These are phyloP conservation scores for Scaptomyza caliginosa DNA, from an alignment of 2,888 invertebrate species.

Conservation along the genomic window DNA sequence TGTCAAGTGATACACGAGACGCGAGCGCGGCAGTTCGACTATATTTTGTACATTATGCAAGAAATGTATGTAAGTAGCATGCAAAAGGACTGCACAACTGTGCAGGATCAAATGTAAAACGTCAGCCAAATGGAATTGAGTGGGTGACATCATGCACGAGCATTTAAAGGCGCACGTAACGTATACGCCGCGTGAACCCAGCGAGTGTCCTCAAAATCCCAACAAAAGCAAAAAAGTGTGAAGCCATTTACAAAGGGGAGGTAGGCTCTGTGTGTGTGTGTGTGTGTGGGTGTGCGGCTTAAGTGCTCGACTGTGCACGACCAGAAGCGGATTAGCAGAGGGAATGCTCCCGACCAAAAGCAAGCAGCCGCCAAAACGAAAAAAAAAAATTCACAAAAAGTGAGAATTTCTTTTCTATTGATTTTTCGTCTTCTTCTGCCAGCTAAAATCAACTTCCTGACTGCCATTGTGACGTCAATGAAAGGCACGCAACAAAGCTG, in stretches of 20 bases:
- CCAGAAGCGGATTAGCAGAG: slow-evolving; percentile 69
- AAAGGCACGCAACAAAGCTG: slow-evolving; percentile 19
- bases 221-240: slow-evolving; percentile 59
- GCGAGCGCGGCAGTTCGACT: slow-evolving; percentile 5
- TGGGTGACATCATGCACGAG: slow-evolving; percentile 17
- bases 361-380: slow-evolving; percentile 27
- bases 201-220: slow-evolving; percentile 27
- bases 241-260: slow-evolving; percentile 49
- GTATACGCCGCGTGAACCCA: slow-evolving; percentile 57
- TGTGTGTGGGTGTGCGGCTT: slow-evolving; percentile 20
- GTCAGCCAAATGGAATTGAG: slow-evolving; percentile 70
- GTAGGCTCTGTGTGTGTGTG: slow-evolving; percentile 5
- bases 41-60: background rate
- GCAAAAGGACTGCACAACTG: slow-evolving; percentile 48
- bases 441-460: slow-evolving; percentile 51
- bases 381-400: slow-evolving; percentile 20
- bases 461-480: slow-evolving; percentile 66
- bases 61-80: background rate
- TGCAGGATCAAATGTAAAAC: slow-evolving; percentile 59
- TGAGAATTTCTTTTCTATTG: slow-evolving; percentile 39
- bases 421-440: slow-evolving; percentile 48
- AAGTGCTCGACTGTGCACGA: slow-evolving; percentile 56
- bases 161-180: slow-evolving; percentile 34
- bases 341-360: slow-evolving; percentile 44
- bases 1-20: slow-evolving; percentile 57